phyloP scores from a whole-genome alignment of 1,140 invertebrate genomes.

The Pachyrhynchus sulphureomaculatus region DNA sequence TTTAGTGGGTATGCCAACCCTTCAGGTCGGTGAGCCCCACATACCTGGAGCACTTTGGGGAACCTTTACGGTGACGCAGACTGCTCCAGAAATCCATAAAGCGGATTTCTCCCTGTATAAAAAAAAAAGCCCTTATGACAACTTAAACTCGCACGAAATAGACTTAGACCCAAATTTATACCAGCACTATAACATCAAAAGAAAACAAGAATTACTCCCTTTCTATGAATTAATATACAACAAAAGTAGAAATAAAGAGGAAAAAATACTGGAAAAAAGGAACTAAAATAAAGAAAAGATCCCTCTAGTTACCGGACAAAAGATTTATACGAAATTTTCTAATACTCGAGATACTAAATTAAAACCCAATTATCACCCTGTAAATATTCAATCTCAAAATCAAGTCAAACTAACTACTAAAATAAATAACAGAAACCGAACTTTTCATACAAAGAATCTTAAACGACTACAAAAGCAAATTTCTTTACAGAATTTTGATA shows the following conservation, averaged over 20 bases:
- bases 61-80: too few relatives aligned
- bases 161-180: slow-evolving; percentile 13
- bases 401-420: background rate
- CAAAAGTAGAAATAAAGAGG: slow-evolving; percentile 9
- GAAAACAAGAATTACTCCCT: slow-evolving; percentile 18
- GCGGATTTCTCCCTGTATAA: too few relatives aligned
- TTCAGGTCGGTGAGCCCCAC: too few relatives aligned
- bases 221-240: slow-evolving; percentile 22
- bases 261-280: slow-evolving; percentile 11
- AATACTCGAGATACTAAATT: background rate
- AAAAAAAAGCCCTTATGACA: too few relatives aligned
- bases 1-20: too few relatives aligned
- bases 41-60: too few relatives aligned
- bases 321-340: background rate
- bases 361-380: background rate
- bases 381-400: too few relatives aligned
- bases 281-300: slow-evolving; percentile 14
- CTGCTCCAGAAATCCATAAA: too few relatives aligned
- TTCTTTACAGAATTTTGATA: background rate
- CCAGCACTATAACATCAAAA: slow-evolving; percentile 16
- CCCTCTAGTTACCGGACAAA: background rate
- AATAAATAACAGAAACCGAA: background rate
- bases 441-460: too few relatives aligned
- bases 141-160: slow-evolving; percentile 20
- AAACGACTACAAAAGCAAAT: background rate